Percentiles rank a stretch among this genome's conserved stretches.
phyloP scores from a whole-genome alignment of 2,113 vertebrate species.

The Lycaon pictus region DNA sequence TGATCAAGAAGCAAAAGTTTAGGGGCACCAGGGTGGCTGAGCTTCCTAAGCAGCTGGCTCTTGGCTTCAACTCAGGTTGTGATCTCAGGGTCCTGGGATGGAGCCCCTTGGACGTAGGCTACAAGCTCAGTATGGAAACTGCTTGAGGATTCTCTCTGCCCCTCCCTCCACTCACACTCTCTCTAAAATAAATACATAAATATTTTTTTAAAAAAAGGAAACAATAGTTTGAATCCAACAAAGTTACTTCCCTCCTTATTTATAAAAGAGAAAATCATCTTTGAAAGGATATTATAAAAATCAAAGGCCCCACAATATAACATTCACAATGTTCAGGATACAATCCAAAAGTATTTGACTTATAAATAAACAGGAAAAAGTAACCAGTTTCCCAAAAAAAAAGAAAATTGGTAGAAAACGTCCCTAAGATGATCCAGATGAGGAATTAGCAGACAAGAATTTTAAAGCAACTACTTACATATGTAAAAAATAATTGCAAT shows the following conservation, averaged over 20 bases:
- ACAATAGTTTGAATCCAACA: not conserved
- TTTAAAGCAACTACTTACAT: not conserved
- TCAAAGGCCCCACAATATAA: not conserved
- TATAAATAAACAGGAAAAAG: not conserved
- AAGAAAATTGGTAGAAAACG: not conserved
- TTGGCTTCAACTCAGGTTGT: not conserved
- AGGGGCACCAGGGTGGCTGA: not conserved
- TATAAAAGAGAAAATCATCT: not conserved
- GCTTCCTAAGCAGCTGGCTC: not conserved
- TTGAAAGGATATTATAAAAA: not conserved
- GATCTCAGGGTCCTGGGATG: not conserved
- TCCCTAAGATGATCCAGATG: not conserved
- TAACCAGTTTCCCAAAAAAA: not conserved
- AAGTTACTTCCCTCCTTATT: not conserved
- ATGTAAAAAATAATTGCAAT: not conserved
- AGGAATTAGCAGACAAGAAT: not conserved
- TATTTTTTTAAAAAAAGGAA: not conserved
- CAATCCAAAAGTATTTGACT: not conserved
- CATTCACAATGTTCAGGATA: not conserved
- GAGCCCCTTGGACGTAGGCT: not conserved
- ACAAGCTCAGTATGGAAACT: not conserved
- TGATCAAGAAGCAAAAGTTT: not conserved
- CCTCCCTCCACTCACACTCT: not conserved
- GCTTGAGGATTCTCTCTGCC: not conserved
- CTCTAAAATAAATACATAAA: not conserved